Conservation (phyloP, 2,888 invertebrate genomes). For the Troglohyphantes excavatus region DNA sequence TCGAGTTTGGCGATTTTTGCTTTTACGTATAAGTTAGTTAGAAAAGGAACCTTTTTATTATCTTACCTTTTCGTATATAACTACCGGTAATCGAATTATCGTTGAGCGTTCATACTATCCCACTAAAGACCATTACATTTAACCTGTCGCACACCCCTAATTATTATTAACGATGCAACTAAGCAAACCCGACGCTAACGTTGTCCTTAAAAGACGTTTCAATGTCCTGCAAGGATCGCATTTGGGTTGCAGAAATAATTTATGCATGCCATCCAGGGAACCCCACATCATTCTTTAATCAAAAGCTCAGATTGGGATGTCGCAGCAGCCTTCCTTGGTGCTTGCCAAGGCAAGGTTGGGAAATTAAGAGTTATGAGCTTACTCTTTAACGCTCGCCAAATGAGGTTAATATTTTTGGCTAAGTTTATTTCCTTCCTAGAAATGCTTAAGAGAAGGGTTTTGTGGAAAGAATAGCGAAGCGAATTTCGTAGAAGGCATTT, state of each 20-base stretch:
- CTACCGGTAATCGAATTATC: not conserved
- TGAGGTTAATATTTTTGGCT: constrained; percentile 49
- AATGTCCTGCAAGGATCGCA: constrained; percentile 29
- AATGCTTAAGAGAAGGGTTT: not conserved
- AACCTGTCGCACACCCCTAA: constrained; percentile 36
- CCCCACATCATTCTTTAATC: constrained; percentile 47
- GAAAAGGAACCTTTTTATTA: too few relatives aligned
- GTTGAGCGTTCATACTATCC: not conserved
- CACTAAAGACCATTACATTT: not conserved
- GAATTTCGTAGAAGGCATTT: too few relatives aligned
- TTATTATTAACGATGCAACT: constrained; percentile 60
- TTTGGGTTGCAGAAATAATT: constrained; percentile 51
- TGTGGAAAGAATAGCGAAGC: too few relatives aligned
- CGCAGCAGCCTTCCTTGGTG: not conserved
- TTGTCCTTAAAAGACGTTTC: constrained; percentile 20
- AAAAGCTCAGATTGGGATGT: constrained; percentile 54
- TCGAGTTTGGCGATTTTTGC: too few relatives aligned
- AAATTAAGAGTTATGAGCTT: constrained; percentile 52
- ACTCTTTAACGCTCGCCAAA: constrained; percentile 19
- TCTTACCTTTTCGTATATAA: too few relatives aligned
- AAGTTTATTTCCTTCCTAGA: constrained; percentile 12
- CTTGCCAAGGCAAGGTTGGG: constrained; percentile 27
- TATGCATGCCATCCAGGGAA: constrained; percentile 37
- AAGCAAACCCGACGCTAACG: constrained; percentile 33
- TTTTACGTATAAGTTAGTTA: too few relatives aligned